A percentile compares a stretch with the other conserved stretches of the same genome.
These are phyloP conservation scores for Conomelus anceps DNA, from an alignment of 2,888 invertebrate species.

Conservation along the genomic window DNA sequence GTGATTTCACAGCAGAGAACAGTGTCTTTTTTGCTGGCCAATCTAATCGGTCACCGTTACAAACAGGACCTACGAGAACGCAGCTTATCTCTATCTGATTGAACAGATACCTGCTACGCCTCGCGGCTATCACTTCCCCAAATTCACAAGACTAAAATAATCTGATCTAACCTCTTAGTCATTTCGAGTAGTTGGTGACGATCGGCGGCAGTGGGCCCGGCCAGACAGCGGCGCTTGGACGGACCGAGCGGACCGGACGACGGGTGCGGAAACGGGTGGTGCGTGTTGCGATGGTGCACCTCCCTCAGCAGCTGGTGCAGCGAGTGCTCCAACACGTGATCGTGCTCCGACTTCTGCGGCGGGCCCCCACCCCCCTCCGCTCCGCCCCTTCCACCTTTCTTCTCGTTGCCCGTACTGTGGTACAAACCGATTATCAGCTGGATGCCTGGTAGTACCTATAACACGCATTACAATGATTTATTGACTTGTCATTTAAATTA, in stretches of 20 bases:
- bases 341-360: slow-evolving; percentile 63
- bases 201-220: slow-evolving; percentile 87
- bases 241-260: slow-evolving; percentile 89
- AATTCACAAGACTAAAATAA: slow-evolving; percentile 11
- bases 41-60: too few species aligned
- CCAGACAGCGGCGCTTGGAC: slow-evolving; percentile 82
- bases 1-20: too few species aligned
- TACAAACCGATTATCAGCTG: slow-evolving; percentile 86
- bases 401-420: slow-evolving; percentile 60
- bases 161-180: slow-evolving; percentile 58
- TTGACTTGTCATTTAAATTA: neutral
- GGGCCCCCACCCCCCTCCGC: neutral
- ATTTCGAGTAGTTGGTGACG: slow-evolving; percentile 80
- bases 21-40: too few species aligned
- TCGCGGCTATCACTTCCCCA: too few species aligned
- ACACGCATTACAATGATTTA: slow-evolving; percentile 34
- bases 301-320: slow-evolving; percentile 88
- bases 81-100: too few species aligned
- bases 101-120: too few species aligned
- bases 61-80: too few species aligned
- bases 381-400: slow-evolving; percentile 30
- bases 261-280: slow-evolving; percentile 92
- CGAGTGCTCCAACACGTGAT: slow-evolving; percentile 95
- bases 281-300: slow-evolving; percentile 85
- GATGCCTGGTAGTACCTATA: slow-evolving; percentile 80